A percentile compares a stretch with the other conserved stretches of the same genome.
Evolutionary conservation across 1,140 invertebrate species (phyloP).

Genomic region (Drosophila kurseongensis): DNA sequence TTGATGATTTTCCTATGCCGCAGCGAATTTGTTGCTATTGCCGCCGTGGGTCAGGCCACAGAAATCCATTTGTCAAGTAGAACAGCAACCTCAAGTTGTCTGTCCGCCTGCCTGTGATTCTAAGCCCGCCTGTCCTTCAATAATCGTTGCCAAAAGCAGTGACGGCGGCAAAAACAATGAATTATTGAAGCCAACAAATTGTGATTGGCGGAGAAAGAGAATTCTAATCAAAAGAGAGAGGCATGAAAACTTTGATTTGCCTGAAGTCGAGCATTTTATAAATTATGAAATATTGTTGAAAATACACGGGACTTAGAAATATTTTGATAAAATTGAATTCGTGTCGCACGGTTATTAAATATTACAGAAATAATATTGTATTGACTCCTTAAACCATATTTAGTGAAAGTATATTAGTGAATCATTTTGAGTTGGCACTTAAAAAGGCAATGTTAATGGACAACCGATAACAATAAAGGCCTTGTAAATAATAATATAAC

Average conservation of each 20-base stretch:
- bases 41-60: slow-evolving; percentile 36
- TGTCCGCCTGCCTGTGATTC: slow-evolving; percentile 41
- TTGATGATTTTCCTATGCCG: slow-evolving; percentile 74
- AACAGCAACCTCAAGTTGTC: slow-evolving; percentile 52
- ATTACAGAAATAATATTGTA: too few relatives aligned
- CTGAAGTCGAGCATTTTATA: slow-evolving; percentile 20
- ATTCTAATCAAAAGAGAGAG: slow-evolving; percentile 46
- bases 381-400: too few relatives aligned
- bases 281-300: slow-evolving; percentile 16
- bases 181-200: slow-evolving; percentile 48
- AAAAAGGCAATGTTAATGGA: too few relatives aligned
- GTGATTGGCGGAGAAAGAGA: slow-evolving; percentile 44
- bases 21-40: slow-evolving; percentile 31
- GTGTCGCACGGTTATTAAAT: too few relatives aligned
- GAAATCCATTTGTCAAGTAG: slow-evolving; percentile 77
- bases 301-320: not conserved
- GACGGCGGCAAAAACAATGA: slow-evolving; percentile 47
- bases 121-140: slow-evolving; percentile 58
- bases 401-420: too few relatives aligned
- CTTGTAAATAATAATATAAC: not conserved
- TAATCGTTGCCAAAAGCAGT: slow-evolving; percentile 47
- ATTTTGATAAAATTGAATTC: not conserved
- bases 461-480: not conserved
- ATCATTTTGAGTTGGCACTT: too few relatives aligned
- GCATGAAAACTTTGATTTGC: slow-evolving; percentile 39